phyloP scores from a whole-genome alignment of 2,888 invertebrate species.

The Caenorhabditis wallacei region DNA sequence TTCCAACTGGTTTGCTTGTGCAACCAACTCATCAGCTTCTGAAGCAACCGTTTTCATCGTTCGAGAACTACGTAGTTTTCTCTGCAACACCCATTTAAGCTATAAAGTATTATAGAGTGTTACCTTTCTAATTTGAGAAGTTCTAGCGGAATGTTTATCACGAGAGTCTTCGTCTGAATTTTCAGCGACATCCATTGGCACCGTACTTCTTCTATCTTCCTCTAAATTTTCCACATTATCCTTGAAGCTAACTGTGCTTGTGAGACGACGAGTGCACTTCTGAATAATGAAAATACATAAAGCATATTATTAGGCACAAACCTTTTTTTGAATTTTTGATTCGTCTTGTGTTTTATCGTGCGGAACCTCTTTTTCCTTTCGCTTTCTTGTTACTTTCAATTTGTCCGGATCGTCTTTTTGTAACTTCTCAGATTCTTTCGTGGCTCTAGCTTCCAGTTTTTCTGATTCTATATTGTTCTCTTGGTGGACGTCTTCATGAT shows the following conservation, averaged over 20 bases:
- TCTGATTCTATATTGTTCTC: neutral
- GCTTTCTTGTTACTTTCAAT: neutral
- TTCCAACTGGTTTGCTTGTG: too few relatives aligned
- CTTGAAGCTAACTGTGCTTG: neutral
- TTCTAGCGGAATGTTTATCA: too few relatives aligned
- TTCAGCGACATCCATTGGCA: too few relatives aligned
- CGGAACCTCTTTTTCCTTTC: neutral
- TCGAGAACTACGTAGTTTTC: too few relatives aligned
- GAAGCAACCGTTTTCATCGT: too few relatives aligned
- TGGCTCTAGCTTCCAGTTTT: neutral
- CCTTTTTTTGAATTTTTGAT: constrained; percentile 1
- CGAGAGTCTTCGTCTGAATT: too few relatives aligned
- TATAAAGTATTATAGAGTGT: too few relatives aligned
- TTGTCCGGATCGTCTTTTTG: neutral
- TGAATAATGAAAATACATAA: neutral
- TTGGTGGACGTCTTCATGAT: too few relatives aligned
- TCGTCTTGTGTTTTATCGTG: neutral
- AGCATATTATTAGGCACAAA: neutral
- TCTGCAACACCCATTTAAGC: too few relatives aligned
- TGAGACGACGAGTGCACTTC: constrained; percentile 13
- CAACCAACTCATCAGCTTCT: too few relatives aligned
- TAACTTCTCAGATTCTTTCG: neutral
- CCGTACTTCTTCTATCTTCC: neutral
- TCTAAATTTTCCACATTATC: neutral
- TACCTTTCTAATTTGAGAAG: too few relatives aligned